These are phyloP conservation scores for Alouatta palliata DNA, from an alignment of 2,113 vertebrate species.

Conservation along the genomic window DNA sequence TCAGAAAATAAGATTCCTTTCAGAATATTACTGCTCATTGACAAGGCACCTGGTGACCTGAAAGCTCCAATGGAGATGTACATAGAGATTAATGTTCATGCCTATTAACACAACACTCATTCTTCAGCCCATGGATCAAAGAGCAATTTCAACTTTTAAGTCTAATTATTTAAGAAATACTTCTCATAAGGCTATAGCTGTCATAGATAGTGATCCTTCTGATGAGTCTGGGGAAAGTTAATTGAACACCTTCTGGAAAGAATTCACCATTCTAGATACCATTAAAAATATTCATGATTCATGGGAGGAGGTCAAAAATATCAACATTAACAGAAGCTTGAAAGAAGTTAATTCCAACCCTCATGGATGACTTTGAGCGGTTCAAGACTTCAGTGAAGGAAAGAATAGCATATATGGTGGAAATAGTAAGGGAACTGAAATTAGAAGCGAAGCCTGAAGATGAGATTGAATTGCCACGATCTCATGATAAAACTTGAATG, in stretches of 20 bases:
- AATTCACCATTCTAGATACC: not conserved
- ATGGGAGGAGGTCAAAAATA: not conserved
- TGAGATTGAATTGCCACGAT: not conserved
- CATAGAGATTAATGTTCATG: not conserved
- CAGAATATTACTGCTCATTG: not conserved
- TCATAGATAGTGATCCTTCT: not conserved
- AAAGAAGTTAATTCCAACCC: not conserved
- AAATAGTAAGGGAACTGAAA: not conserved
- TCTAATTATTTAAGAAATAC: not conserved
- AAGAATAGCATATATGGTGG: not conserved
- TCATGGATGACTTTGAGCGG: not conserved
- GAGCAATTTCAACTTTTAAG: not conserved
- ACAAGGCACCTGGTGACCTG: not conserved
- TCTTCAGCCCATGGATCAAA: not conserved
- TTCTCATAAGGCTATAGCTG: not conserved
- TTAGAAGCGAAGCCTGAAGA: not conserved
- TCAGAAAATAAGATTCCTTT: not conserved
- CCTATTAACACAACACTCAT: not conserved
- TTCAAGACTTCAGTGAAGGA: not conserved
- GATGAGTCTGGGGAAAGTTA: not conserved
- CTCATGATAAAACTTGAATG: not conserved
- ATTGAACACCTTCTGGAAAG: not conserved
- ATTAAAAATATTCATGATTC: not conserved
- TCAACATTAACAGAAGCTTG: not conserved
- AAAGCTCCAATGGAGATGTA: not conserved